Evolutionary conservation across 1,140 invertebrate genomes (phyloP).

Genomic region (Charaxes varanes): DNA sequence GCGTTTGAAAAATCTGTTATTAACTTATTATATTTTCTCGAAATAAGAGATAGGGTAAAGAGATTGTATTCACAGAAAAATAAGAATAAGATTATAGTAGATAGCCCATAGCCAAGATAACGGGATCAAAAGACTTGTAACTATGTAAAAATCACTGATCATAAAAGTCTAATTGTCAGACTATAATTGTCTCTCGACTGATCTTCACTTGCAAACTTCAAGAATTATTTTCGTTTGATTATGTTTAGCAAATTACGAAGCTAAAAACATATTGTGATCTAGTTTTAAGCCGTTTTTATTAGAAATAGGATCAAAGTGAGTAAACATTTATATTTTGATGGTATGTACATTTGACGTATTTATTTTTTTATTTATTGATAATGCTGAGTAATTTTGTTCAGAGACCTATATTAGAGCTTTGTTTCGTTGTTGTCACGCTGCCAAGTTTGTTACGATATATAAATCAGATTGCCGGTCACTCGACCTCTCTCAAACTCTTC

Average conservation of each 20-base stretch:
- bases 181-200: neutral
- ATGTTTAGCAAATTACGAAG: slow-evolving; percentile 18
- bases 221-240: slow-evolving; percentile 22
- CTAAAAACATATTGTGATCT: slow-evolving; percentile 8
- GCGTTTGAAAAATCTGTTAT: no score
- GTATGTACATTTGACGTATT: slow-evolving; percentile 17
- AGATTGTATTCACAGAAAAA: no score
- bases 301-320: slow-evolving; percentile 13
- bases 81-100: no score
- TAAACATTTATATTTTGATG: slow-evolving; percentile 6
- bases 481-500: neutral
- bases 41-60: no score
- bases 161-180: slow-evolving; percentile 10
- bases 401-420: slow-evolving; percentile 14
- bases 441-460: slow-evolving; percentile 26
- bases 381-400: slow-evolving; percentile 39
- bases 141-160: no score
- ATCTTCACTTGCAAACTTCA: slow-evolving; percentile 14
- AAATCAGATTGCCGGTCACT: slow-evolving; percentile 6
- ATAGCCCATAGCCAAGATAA: no score
- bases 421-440: slow-evolving; percentile 33
- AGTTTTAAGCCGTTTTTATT: neutral
- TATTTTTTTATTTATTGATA: slow-evolving; percentile 30
- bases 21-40: no score
- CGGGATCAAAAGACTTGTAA: no score